Conservation (phyloP, 2,888 invertebrate species). For the Drosophila neonasuta region DNA sequence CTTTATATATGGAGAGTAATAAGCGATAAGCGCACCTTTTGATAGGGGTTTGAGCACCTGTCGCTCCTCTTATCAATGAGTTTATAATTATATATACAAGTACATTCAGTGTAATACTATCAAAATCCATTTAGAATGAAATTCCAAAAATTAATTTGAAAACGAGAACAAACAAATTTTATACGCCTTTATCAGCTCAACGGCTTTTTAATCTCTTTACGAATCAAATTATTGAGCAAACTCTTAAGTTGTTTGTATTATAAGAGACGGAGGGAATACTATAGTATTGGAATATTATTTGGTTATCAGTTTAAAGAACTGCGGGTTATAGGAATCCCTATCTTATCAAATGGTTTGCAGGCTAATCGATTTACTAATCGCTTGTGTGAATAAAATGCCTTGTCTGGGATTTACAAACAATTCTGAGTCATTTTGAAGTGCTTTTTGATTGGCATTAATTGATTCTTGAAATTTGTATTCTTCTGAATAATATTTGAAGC, state of each 20-base stretch:
- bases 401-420: neutral
- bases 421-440: neutral
- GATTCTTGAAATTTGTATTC: neutral
- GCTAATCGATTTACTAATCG: neutral
- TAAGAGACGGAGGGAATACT: too few relatives aligned
- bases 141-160: neutral
- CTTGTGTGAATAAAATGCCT: neutral
- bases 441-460: neutral
- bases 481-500: neutral
- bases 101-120: neutral
- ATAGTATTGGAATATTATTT: neutral
- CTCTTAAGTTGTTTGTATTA: too few relatives aligned
- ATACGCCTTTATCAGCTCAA: neutral
- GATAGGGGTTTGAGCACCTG: neutral
- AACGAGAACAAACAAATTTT: neutral
- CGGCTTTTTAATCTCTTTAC: neutral
- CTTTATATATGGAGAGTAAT: conserved; percentile 5
- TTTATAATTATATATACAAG: neutral
- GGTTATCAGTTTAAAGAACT: too few relatives aligned
- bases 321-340: neutral
- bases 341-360: neutral
- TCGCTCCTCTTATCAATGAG: conserved; percentile 10
- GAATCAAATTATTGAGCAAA: neutral
- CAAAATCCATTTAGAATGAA: conserved; percentile 9
- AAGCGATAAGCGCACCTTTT: neutral